These are phyloP conservation scores for Chrysogorgia sp. DNA, from an alignment of 92 coral and sea anemone species.

Conservation along the genomic window DNA sequence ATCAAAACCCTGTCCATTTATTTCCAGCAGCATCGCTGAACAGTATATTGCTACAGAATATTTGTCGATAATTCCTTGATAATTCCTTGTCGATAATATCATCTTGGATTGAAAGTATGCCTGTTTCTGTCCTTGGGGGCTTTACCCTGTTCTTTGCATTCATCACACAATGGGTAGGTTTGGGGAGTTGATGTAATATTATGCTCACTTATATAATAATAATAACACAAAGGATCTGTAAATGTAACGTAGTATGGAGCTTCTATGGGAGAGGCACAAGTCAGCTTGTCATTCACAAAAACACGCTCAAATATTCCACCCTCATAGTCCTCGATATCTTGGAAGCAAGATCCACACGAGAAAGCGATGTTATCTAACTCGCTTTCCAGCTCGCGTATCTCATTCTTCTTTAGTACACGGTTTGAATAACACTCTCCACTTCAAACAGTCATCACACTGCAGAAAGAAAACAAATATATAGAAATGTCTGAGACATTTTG, in stretches of 20 bases:
- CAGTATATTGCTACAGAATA: too few relatives aligned
- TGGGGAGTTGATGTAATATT: not conserved
- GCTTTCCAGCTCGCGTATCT: conserved; percentile 41
- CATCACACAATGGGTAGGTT: conserved; percentile 32
- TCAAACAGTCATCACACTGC: conserved; percentile 52
- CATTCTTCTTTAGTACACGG: conserved; percentile 10
- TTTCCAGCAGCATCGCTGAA: too few relatives aligned
- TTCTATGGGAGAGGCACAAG: conserved; percentile 50
- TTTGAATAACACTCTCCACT: conserved; percentile 52
- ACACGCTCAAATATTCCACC: conserved; percentile 14
- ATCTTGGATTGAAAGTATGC: too few relatives aligned
- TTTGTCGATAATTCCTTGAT: too few relatives aligned
- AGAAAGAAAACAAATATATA: conserved; percentile 13
- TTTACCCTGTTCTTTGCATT: conserved; percentile 12
- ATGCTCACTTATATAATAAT: conserved; percentile 42
- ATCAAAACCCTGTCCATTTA: too few relatives aligned
- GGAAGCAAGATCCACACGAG: conserved; percentile 50
- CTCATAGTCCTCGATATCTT: conserved; percentile 39
- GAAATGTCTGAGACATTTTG: not conserved
- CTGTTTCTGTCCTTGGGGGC: too few relatives aligned
- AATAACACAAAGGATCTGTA: conserved; percentile 47
- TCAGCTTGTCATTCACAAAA: conserved; percentile 48
- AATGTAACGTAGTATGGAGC: conserved; percentile 27
- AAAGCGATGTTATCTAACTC: conserved; percentile 43
- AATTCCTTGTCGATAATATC: too few relatives aligned